Evolutionary conservation across 2,888 invertebrate species (phyloP).

Genomic region (Eupithecia vulgata): DNA sequence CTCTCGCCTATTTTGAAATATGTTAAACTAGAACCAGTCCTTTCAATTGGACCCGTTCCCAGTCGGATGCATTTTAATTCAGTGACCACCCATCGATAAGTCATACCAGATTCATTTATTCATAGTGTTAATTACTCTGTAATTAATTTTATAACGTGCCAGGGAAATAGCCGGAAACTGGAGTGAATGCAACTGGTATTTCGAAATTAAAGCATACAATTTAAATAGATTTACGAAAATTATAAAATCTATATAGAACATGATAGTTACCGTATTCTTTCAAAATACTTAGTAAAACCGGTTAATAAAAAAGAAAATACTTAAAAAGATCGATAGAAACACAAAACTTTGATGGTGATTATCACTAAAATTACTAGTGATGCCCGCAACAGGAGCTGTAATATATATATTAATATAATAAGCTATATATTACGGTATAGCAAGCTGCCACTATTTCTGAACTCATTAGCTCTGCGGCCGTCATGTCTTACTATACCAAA

Average conservation of each 20-base stretch:
- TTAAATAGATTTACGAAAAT: not conserved
- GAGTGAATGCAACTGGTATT: constrained; percentile 8
- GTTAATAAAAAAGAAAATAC: no score
- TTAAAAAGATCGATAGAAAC: no score
- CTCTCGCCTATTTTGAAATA: not conserved
- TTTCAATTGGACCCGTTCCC: not conserved
- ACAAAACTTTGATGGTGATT: no score
- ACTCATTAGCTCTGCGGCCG: no score
- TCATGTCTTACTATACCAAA: no score
- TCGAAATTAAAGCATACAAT: not conserved
- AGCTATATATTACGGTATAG: no score
- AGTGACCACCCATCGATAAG: constrained; percentile 61
- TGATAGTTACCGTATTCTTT: not conserved
- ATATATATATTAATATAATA: no score
- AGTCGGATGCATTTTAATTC: constrained; percentile 54
- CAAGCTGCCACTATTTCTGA: no score
- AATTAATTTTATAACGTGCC: constrained; percentile 38
- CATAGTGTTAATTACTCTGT: constrained; percentile 64
- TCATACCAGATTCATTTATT: constrained; percentile 73
- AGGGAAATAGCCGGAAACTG: constrained; percentile 33
- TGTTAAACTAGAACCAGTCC: not conserved
- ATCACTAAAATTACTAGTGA: no score
- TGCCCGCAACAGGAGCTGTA: no score
- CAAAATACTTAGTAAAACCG: no score
- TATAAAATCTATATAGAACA: not conserved